phyloP scores from a whole-genome alignment of 2,888 invertebrate species.

The Hypomecis punctinalis region DNA sequence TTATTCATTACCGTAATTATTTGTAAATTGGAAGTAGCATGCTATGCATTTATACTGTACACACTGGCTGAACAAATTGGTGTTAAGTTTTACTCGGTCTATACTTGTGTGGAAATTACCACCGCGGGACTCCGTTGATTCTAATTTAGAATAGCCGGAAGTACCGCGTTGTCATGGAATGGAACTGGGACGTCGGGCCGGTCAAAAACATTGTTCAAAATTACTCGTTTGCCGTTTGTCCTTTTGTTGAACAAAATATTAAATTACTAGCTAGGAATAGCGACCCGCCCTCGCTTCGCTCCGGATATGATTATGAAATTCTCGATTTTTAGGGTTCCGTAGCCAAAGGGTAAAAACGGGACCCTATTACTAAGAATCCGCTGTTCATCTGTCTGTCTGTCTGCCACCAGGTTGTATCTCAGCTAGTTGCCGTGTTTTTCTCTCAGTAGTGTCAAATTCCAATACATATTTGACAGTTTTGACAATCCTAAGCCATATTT shows the following conservation, averaged over 20 bases:
- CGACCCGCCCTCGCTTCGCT: no score
- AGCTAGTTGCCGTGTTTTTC: no score
- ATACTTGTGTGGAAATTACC: constrained; percentile 41
- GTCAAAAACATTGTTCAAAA: constrained; percentile 32
- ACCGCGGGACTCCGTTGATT: constrained; percentile 42
- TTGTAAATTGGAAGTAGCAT: constrained; percentile 21
- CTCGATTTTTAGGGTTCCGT: no score
- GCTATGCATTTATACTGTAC: constrained; percentile 14
- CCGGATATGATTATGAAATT: no score
- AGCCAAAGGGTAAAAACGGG: no score
- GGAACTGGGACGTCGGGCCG: constrained; percentile 49
- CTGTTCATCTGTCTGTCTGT: no score
- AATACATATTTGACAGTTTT: no score
- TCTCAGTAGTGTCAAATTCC: no score
- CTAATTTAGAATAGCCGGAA: constrained; percentile 61
- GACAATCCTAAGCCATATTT: no score
- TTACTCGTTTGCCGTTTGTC: constrained; percentile 16
- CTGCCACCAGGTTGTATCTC: no score
- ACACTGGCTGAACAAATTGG: constrained; percentile 11
- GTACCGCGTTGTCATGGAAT: constrained; percentile 52
- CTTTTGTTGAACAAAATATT: constrained; percentile 30
- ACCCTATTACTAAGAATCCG: no score
- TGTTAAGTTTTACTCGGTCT: constrained; percentile 31
- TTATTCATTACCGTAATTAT: constrained; percentile 18
- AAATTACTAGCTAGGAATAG: constrained; percentile 4